phyloP scores from a whole-genome alignment of 2,113 vertebrate genomes.

The Diglossa brunneiventris region DNA sequence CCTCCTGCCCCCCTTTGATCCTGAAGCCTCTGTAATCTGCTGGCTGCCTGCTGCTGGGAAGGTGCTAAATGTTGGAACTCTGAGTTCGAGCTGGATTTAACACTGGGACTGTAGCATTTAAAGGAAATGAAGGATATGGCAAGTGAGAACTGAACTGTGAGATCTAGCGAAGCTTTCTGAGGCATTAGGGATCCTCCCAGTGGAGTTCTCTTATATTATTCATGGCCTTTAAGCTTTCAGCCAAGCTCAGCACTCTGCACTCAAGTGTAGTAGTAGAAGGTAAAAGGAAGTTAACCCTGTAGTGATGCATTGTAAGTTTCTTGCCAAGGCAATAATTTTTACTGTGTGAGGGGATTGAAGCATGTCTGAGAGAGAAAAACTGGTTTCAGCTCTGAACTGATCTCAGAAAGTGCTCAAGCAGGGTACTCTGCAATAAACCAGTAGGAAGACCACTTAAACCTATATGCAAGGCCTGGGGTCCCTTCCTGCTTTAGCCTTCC shows the following conservation, averaged over 20 bases:
- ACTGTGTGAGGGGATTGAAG: background rate
- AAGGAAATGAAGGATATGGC: conserved; percentile 1
- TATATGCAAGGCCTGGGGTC: background rate
- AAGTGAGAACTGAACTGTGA: conserved; percentile 4
- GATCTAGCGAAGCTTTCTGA: conserved; percentile 6
- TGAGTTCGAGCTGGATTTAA: background rate
- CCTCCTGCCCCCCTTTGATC: background rate
- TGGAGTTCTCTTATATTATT: conserved; percentile 52
- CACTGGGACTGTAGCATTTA: background rate
- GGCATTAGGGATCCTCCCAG: conserved; percentile 1
- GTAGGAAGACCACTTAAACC: background rate
- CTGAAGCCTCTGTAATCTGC: background rate
- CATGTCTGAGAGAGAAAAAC: background rate
- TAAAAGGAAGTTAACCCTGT: conserved; percentile 13
- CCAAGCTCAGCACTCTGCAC: background rate
- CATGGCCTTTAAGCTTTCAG: conserved; percentile 45
- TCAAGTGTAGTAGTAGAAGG: background rate
- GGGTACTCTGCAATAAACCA: background rate
- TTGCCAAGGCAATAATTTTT: background rate
- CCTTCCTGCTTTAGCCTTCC: background rate
- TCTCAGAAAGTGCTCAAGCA: background rate
- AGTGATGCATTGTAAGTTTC: background rate
- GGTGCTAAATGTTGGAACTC: background rate
- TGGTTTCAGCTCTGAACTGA: background rate
- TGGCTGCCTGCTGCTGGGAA: background rate